These are phyloP conservation scores for Rhabditophanes sp. DNA, from an alignment of 2,888 invertebrate species.

Conservation along the genomic window DNA sequence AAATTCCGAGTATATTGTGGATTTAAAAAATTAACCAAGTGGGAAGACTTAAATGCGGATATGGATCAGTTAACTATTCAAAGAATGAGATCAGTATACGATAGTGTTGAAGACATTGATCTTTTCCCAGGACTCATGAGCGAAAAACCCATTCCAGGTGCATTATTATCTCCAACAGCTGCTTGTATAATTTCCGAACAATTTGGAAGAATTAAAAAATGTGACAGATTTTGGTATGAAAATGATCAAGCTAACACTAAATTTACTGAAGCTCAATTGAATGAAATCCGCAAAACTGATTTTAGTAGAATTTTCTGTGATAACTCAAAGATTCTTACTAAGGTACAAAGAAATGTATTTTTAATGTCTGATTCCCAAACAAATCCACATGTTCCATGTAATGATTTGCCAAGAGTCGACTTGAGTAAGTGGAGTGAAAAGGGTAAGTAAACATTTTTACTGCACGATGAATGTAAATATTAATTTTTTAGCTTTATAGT, in stretches of 20 bases:
- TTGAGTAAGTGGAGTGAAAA: too few relatives aligned
- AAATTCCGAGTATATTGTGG: slow-evolving; percentile 58
- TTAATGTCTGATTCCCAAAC: slow-evolving; percentile 65
- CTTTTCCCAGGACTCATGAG: slow-evolving; percentile 87
- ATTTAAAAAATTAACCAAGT: slow-evolving; percentile 63
- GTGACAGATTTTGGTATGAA: slow-evolving; percentile 82
- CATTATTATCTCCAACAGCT: slow-evolving; percentile 71
- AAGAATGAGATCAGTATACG: slow-evolving; percentile 32
- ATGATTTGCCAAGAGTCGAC: too few relatives aligned
- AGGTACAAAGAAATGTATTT: slow-evolving; percentile 74
- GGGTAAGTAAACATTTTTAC: too few relatives aligned
- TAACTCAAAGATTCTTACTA: slow-evolving; percentile 53
- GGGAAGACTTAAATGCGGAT: slow-evolving; percentile 63
- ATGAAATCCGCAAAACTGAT: slow-evolving; percentile 67
- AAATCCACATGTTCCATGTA: too few relatives aligned
- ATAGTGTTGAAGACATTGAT: slow-evolving; percentile 77
- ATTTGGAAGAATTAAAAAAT: slow-evolving; percentile 52
- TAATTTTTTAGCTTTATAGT: too few relatives aligned
- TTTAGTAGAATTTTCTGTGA: slow-evolving; percentile 71
- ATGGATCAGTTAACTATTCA: slow-evolving; percentile 50
- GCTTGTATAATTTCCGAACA: slow-evolving; percentile 84
- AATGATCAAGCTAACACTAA: slow-evolving; percentile 27
- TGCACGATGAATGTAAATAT: too few relatives aligned
- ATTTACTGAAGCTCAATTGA: slow-evolving; percentile 54
- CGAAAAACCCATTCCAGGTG: slow-evolving; percentile 58